Percentiles rank a stretch among this genome's conserved stretches.
Conservation (phyloP, 2,113 vertebrate genomes). For the Agelaius phoeniceus region DNA sequence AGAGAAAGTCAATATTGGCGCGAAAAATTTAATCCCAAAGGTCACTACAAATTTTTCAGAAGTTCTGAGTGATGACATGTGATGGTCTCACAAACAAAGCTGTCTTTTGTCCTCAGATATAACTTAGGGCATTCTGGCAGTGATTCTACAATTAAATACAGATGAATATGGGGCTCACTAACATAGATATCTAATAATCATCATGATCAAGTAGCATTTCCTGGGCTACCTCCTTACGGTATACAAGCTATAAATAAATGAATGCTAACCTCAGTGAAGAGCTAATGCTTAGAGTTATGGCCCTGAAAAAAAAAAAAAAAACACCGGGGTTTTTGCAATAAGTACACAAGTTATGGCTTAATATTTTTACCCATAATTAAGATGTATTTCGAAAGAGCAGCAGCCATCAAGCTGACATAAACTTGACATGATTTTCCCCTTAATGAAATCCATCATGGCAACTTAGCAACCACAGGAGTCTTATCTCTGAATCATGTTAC, state of each 20-base stretch:
- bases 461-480: not conserved
- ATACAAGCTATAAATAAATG: slow-evolving; percentile 47
- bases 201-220: slow-evolving; percentile 1
- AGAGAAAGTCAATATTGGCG: not conserved
- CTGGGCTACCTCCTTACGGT: not conserved
- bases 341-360: slow-evolving; percentile 3
- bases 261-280: slow-evolving; percentile 6
- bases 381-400: slow-evolving; percentile 33
- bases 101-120: not conserved
- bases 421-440: not conserved
- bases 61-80: not conserved
- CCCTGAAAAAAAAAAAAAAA: not conserved
- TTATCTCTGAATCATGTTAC: not conserved
- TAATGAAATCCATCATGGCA: slow-evolving; percentile 38
- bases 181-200: not conserved
- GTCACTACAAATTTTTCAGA: not conserved
- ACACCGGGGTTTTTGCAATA: not conserved
- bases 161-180: not conserved
- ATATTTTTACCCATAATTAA: slow-evolving; percentile 61
- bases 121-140: not conserved
- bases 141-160: slow-evolving; percentile 9
- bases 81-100: not conserved
- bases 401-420: not conserved
- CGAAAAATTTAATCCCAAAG: not conserved
- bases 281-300: slow-evolving; percentile 1